Conservation (phyloP, 2,888 invertebrate genomes). For the Bursaphelenchus okinawaensis region DNA sequence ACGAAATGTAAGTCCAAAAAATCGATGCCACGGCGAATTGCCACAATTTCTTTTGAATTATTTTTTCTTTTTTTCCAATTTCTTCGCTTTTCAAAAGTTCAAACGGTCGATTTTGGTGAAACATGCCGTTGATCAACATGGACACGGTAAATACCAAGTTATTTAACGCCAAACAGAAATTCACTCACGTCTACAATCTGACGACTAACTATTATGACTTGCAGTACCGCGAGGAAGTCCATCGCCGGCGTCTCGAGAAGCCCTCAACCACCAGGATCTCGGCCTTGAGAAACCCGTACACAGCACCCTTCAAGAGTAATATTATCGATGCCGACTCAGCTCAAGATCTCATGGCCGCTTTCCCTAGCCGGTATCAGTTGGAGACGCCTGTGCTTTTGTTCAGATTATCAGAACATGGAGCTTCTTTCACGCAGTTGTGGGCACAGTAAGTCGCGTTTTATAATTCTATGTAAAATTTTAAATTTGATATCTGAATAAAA, state of each 20-base stretch:
- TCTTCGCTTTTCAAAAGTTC: too few species aligned
- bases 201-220: too few species aligned
- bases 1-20: too few species aligned
- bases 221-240: constrained; percentile 33
- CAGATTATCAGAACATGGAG: constrained; percentile 50
- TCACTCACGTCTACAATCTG: too few species aligned
- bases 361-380: constrained; percentile 49
- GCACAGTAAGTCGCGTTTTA: constrained; percentile 33
- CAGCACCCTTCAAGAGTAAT: constrained; percentile 31
- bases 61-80: too few species aligned
- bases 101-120: too few species aligned
- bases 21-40: too few species aligned
- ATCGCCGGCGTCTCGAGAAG: constrained; percentile 21
- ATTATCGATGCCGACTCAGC: constrained; percentile 45
- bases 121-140: too few species aligned
- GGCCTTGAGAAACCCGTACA: constrained; percentile 22
- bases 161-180: too few species aligned
- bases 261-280: constrained; percentile 8
- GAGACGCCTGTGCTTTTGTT: constrained; percentile 48
- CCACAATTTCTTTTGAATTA: too few species aligned
- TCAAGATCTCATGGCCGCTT: constrained; percentile 41
- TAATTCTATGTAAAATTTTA: not conserved
- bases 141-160: too few species aligned
- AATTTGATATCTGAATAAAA: not conserved
- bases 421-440: constrained; percentile 54